phyloP scores from a whole-genome alignment of 2,113 vertebrate species.

The Cottus gobio region DNA sequence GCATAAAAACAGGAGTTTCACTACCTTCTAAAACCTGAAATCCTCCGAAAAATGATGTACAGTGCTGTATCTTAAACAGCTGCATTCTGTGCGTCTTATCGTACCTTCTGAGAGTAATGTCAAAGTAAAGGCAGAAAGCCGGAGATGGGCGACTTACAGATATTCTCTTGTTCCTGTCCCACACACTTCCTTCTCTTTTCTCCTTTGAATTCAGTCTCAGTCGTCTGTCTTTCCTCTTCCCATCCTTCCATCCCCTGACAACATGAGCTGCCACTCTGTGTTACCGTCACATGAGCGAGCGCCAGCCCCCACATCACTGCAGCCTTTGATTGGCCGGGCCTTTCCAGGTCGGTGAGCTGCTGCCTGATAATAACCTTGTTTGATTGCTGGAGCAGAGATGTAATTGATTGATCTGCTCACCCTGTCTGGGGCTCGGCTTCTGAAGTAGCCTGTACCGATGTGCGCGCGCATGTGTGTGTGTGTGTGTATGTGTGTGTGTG shows the following conservation, averaged over 20 bases:
- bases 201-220: constrained; percentile 62
- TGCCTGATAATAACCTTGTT: constrained; percentile 86
- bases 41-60: neutral
- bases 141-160: constrained; percentile 55
- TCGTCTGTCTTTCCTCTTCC: constrained; percentile 50
- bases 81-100: constrained; percentile 5
- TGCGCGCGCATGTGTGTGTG: constrained; percentile 46
- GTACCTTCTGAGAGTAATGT: constrained; percentile 44
- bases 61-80: neutral
- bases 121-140: constrained; percentile 52
- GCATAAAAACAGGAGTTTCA: constrained; percentile 1
- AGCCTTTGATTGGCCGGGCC: constrained; percentile 84
- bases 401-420: constrained; percentile 85
- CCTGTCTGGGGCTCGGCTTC: constrained; percentile 76
- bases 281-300: constrained; percentile 84
- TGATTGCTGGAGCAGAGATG: constrained; percentile 87
- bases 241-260: constrained; percentile 66
- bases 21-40: constrained; percentile 21
- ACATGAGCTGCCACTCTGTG: constrained; percentile 83
- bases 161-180: constrained; percentile 59
- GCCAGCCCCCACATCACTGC: constrained; percentile 78
- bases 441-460: constrained; percentile 68
- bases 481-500: constrained; percentile 7
- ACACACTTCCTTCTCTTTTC: constrained; percentile 35
- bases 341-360: constrained; percentile 89